phyloP scores from a whole-genome alignment of 2,113 vertebrate species.

The Syngnathus scovelli region DNA sequence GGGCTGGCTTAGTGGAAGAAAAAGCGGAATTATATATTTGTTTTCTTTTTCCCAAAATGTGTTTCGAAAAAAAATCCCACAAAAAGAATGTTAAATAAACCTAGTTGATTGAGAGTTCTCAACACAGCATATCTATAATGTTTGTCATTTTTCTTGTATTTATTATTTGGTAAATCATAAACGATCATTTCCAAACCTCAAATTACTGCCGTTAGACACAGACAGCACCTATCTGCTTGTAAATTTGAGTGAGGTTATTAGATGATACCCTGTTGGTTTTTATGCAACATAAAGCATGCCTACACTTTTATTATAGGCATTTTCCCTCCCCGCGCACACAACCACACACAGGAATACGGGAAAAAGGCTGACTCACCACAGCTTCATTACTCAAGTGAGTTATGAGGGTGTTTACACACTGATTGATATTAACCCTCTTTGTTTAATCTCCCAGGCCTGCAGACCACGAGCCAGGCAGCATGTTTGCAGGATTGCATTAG shows the following conservation, averaged over 20 bases:
- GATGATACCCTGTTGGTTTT: slow-evolving; percentile 13
- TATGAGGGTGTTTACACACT: slow-evolving; percentile 60
- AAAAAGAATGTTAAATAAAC: background rate
- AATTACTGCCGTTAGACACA: slow-evolving; percentile 7
- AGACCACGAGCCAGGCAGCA: slow-evolving; percentile 40
- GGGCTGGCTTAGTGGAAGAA: slow-evolving; percentile 9
- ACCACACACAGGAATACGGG: slow-evolving; percentile 25
- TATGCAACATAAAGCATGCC: slow-evolving; percentile 32
- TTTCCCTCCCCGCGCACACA: slow-evolving; percentile 12
- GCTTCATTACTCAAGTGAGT: slow-evolving; percentile 63
- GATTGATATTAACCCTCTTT: slow-evolving; percentile 66
- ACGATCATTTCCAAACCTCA: background rate
- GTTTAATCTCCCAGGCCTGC: slow-evolving; percentile 54
- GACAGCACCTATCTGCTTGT: slow-evolving; percentile 22
- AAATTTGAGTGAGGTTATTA: slow-evolving; percentile 31
- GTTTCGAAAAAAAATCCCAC: background rate
- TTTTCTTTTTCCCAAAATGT: background rate
- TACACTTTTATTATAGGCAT: slow-evolving; percentile 26
- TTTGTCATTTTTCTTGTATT: background rate
- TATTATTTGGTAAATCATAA: background rate
- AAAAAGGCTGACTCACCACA: slow-evolving; percentile 57
- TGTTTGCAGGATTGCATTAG: slow-evolving; percentile 24
- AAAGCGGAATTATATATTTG: too few species aligned
- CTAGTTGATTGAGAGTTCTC: background rate
- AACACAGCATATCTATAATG: background rate